Percentiles rank a stretch among this genome's conserved stretches.
Evolutionary conservation across 1,140 invertebrate species (phyloP).

Genomic region (Phthorimaea operculella): DNA sequence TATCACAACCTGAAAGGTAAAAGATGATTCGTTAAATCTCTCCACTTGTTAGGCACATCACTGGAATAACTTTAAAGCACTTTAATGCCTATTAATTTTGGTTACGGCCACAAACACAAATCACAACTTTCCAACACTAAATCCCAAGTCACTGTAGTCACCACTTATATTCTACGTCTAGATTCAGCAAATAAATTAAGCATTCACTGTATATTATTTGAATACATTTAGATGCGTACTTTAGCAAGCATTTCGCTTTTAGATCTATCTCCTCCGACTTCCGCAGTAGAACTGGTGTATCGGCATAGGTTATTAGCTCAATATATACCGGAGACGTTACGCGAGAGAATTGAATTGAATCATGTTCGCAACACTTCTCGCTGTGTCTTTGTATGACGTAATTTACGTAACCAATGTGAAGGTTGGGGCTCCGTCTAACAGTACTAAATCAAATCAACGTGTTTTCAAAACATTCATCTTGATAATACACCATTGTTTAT

Average conservation of each 20-base stretch:
- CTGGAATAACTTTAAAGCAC: too few relatives aligned
- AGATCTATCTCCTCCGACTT: slow-evolving; percentile 54
- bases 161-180: too few relatives aligned
- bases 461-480: neutral
- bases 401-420: slow-evolving; percentile 65
- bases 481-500: neutral
- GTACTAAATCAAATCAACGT: slow-evolving; percentile 1
- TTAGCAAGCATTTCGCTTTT: slow-evolving; percentile 51
- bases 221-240: slow-evolving; percentile 28
- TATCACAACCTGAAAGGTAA: slow-evolving; percentile 44
- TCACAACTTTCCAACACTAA: too few relatives aligned
- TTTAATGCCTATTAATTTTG: slow-evolving; percentile 8
- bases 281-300: slow-evolving; percentile 62
- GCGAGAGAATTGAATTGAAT: slow-evolving; percentile 64
- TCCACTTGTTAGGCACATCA: too few relatives aligned
- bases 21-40: neutral
- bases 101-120: neutral
- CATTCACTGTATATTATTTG: too few relatives aligned
- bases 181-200: too few relatives aligned
- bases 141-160: too few relatives aligned
- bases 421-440: slow-evolving; percentile 29
- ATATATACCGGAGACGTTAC: slow-evolving; percentile 67
- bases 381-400: slow-evolving; percentile 49
- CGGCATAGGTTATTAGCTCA: slow-evolving; percentile 58
- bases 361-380: slow-evolving; percentile 47